Evolutionary conservation across 2,888 invertebrate species (phyloP).

Genomic region (Xylota segnis): DNA sequence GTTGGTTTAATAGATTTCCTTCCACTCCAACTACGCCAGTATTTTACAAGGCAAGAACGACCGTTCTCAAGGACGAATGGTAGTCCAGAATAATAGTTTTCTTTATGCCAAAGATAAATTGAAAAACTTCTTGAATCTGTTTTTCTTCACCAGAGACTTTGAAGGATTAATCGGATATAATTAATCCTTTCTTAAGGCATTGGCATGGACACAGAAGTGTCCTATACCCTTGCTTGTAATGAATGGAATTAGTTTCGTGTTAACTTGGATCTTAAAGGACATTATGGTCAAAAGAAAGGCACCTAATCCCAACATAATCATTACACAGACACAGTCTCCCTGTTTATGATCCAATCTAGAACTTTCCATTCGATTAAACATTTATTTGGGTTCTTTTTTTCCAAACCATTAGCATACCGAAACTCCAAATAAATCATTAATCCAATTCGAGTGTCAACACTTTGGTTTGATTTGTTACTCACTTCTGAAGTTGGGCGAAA

Average conservation of each 20-base stretch:
- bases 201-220: background rate
- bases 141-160: background rate
- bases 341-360: background rate
- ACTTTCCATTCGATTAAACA: background rate
- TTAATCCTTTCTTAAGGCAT: background rate
- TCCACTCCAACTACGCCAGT: too few relatives aligned
- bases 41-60: background rate
- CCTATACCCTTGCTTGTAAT: background rate
- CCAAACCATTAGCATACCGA: background rate
- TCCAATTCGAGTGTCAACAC: slow-evolving; percentile 31
- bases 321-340: background rate
- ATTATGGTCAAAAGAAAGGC: background rate
- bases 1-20: too few relatives aligned
- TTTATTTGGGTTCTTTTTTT: background rate
- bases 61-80: background rate
- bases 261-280: background rate
- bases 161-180: background rate
- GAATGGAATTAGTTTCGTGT: background rate
- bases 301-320: background rate
- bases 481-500: background rate
- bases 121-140: background rate
- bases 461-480: slow-evolving; percentile 10
- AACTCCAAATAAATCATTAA: background rate
- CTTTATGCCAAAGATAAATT: background rate
- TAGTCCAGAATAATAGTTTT: background rate